Percentiles rank a stretch among this genome's conserved stretches.
These are phyloP conservation scores for Salvator merianae DNA, from an alignment of 2,113 vertebrate genomes.

Conservation along the genomic window DNA sequence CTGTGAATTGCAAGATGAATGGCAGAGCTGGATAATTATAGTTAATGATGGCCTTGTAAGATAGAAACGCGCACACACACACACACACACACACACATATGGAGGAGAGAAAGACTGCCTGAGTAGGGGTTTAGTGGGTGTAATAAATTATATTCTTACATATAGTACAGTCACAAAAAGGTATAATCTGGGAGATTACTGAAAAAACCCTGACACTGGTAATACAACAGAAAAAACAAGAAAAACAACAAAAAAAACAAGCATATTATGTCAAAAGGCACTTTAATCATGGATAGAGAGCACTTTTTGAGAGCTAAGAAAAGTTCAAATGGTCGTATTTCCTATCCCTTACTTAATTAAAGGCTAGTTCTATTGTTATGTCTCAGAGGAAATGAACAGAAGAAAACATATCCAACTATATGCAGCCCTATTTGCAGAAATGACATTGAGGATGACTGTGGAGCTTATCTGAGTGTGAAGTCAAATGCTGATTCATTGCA, in stretches of 20 bases:
- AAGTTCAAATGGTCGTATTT: neutral
- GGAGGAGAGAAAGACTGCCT: conserved; percentile 39
- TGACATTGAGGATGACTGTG: neutral
- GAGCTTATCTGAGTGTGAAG: neutral
- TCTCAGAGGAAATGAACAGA: neutral
- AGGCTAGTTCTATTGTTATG: neutral
- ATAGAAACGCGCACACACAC: conserved; percentile 54
- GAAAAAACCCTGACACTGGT: conserved; percentile 24
- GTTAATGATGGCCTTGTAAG: conserved; percentile 73
- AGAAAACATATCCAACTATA: neutral
- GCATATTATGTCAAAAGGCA: neutral
- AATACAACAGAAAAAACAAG: neutral
- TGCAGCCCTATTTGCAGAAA: neutral
- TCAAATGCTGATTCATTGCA: neutral
- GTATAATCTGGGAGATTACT: conserved; percentile 28
- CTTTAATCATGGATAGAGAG: neutral
- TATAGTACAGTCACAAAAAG: conserved; percentile 34
- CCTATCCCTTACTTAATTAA: neutral
- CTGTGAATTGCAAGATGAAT: conserved; percentile 68
- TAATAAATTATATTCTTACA: conserved; percentile 54
- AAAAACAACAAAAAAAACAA: neutral
- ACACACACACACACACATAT: conserved; percentile 36
- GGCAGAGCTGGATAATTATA: conserved; percentile 70
- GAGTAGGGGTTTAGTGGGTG: conserved; percentile 47
- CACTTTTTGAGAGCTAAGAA: neutral